phyloP scores from a whole-genome alignment of 2,797 vertebrate species.

The Falco naumanni region DNA sequence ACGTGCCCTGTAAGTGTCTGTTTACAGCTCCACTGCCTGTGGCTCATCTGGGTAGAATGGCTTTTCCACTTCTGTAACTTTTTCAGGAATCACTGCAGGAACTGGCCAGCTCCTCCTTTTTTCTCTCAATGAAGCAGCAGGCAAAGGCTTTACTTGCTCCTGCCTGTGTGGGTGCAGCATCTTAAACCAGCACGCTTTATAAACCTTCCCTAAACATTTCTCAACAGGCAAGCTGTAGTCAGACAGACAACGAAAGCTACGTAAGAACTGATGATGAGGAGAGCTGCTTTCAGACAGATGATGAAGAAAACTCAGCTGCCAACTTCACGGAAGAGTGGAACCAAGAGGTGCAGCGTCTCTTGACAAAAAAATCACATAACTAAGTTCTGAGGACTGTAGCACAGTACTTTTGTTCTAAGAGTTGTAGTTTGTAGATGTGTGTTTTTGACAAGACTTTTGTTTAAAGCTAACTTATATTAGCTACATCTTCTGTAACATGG shows the following conservation, averaged over 20 bases:
- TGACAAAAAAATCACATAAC: conserved; percentile 64
- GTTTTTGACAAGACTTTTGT: conserved; percentile 77
- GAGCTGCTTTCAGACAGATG: conserved; percentile 72
- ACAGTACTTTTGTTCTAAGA: conserved; percentile 81
- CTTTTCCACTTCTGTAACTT: not conserved
- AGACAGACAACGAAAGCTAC: conserved; percentile 78
- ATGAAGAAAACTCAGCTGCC: conserved; percentile 68
- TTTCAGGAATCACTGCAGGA: not conserved
- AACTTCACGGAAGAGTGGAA: conserved; percentile 72
- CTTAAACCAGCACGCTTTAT: not conserved
- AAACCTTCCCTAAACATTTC: not conserved
- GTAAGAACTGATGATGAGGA: conserved; percentile 73
- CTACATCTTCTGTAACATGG: conserved; percentile 77
- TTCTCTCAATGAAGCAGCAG: not conserved
- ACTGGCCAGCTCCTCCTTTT: not conserved
- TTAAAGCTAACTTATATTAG: conserved; percentile 77
- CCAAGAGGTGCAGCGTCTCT: conserved; percentile 74
- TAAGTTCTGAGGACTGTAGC: conserved; percentile 77
- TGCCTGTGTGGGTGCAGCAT: not conserved
- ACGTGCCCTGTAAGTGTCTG: not conserved
- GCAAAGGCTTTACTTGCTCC: not conserved
- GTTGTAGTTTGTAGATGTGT: conserved; percentile 82
- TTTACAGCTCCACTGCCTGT: not conserved
- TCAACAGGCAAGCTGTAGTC: conserved; percentile 81
- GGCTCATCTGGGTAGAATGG: not conserved